Conservation (phyloP, 1,140 invertebrate genomes). For the Tribolium madens region DNA sequence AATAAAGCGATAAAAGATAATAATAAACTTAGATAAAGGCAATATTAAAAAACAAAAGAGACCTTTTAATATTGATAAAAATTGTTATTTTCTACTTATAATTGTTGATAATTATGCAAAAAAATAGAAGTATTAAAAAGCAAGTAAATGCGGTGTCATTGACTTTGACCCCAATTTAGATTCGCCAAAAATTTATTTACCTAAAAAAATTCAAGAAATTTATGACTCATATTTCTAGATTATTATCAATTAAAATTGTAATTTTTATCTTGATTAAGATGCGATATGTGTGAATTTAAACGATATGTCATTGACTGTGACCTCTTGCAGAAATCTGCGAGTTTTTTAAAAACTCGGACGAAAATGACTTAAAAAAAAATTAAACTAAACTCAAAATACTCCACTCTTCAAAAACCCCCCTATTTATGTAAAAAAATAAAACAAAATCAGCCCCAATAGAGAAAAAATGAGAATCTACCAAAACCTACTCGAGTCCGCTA, state of each 20-base stretch:
- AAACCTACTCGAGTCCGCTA: too few relatives aligned
- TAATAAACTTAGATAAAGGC: not conserved
- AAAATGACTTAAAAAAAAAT: not conserved
- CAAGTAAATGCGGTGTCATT: too few relatives aligned
- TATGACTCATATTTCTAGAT: too few relatives aligned
- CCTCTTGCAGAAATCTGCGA: not conserved
- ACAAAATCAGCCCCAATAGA: too few relatives aligned
- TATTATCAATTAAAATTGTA: not conserved
- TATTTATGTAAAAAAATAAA: too few relatives aligned
- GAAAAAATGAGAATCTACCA: too few relatives aligned
- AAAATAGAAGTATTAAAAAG: too few relatives aligned
- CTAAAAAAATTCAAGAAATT: too few relatives aligned
- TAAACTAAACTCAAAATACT: not conserved
- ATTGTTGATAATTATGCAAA: too few relatives aligned
- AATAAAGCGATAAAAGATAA: not conserved
- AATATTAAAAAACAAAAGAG: not conserved
- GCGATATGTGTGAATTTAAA: not conserved
- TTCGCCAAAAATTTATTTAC: too few relatives aligned
- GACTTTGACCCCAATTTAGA: too few relatives aligned
- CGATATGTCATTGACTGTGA: conserved; percentile 8
- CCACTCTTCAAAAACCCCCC: too few relatives aligned
- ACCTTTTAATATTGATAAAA: not conserved
- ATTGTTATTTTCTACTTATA: not conserved
- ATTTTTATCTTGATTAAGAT: not conserved
- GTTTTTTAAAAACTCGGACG: not conserved